A percentile compares a stretch with the other conserved stretches of the same genome.
These are phyloP conservation scores for Platorchestia sp. DNA, from an alignment of 1,140 invertebrate genomes.

Conservation along the genomic window DNA sequence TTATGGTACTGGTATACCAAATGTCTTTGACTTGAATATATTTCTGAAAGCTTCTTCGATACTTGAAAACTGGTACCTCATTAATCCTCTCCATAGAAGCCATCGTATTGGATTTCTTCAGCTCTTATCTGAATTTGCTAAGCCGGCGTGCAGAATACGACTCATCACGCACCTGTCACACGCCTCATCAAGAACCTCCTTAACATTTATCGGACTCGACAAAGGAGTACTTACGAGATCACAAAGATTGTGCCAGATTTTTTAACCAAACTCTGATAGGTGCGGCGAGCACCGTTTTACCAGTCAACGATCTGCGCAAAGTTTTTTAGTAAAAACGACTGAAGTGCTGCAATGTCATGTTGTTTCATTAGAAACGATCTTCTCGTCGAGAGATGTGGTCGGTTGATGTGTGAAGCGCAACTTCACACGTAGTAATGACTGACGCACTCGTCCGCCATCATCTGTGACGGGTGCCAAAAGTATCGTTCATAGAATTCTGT, in stretches of 20 bases:
- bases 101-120: background rate
- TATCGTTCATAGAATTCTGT: background rate
- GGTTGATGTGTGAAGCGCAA: background rate
- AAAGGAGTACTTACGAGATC: background rate
- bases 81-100: background rate
- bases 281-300: background rate
- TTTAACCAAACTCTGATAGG: background rate
- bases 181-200: background rate
- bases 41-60: background rate
- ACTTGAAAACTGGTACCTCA: background rate
- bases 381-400: background rate
- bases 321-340: background rate
- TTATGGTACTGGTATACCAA: too few relatives aligned
- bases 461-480: background rate
- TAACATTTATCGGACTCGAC: background rate
- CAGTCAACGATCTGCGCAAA: background rate
- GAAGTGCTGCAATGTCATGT: background rate
- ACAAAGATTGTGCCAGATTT: background rate
- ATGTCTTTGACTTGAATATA: too few relatives aligned
- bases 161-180: background rate
- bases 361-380: background rate
- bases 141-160: background rate
- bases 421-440: background rate
- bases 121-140: background rate
- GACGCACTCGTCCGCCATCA: background rate